Percentiles rank a stretch among this genome's conserved stretches.
Conservation (phyloP, 2,113 vertebrate genomes). For the Eptesicus fuscus region DNA sequence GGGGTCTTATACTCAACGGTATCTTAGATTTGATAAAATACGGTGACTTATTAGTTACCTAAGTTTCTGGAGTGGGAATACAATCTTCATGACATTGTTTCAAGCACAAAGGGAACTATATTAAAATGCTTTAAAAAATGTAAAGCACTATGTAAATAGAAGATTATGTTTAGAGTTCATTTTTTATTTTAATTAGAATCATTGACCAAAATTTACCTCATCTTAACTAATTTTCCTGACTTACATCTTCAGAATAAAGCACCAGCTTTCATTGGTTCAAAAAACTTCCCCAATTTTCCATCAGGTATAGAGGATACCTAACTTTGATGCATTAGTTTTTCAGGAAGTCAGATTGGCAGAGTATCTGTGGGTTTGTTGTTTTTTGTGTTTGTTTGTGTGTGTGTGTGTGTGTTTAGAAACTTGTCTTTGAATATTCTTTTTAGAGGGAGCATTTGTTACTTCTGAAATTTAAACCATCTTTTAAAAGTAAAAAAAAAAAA, state of each 20-base stretch:
- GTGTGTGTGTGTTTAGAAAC: neutral
- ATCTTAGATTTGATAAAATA: neutral
- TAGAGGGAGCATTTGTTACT: neutral
- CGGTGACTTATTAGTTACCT: neutral
- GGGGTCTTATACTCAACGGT: neutral
- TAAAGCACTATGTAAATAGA: neutral
- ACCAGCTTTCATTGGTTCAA: neutral
- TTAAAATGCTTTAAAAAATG: neutral
- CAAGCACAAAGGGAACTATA: neutral
- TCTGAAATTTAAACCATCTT: slow-evolving; percentile 18
- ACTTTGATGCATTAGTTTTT: neutral
- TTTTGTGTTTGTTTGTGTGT: neutral
- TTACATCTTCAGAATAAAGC: neutral
- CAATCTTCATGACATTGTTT: neutral
- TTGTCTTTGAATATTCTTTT: neutral
- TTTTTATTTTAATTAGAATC: slow-evolving; percentile 7
- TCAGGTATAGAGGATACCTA: neutral
- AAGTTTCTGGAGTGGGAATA: neutral
- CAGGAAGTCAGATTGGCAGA: neutral
- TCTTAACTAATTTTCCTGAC: neutral
- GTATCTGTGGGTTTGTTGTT: neutral
- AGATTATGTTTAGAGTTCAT: neutral
- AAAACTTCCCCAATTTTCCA: neutral
- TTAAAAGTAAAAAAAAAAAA: neutral
- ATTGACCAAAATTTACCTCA: neutral